Evolutionary conservation across 2,113 vertebrate species (phyloP), one percentile per base, ranked within the genome.

Genomic region (Pachycephala philippinensis): DNA sequence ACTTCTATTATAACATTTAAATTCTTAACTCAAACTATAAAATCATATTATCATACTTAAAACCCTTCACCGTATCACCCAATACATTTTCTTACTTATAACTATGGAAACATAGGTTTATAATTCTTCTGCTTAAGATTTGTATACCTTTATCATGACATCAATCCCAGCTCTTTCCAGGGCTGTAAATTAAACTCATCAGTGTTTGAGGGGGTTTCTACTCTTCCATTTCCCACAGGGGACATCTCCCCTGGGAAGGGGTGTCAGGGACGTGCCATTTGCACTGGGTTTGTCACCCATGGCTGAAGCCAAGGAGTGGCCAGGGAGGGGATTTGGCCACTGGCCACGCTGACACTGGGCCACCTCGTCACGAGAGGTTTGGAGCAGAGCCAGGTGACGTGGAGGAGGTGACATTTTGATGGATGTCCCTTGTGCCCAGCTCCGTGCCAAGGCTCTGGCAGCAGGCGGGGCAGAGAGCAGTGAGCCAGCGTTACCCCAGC

Each of bases 281-380:
- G 37, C 37, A 39, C 37, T 8, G 37, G 37, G 37, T 40, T n/a
- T 39, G 7, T 27, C 37, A 61, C 37, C 40, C n/a, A 3, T 11
- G 6, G 35, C 3, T 47, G 57, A 10, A 80, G 21, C 9, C 47
- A 9, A 1, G 6, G 20, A 33, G 6, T 1, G 61, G 7, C 49
- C 37, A 3, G 7, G 15, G 69, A 80, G 37, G 31, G 70, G 9
- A 2, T 18, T 9, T 52, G 52, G 39, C 26, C n/a, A 1, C 63
- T 14, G n/a, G 23, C 35, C 61, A 14, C 8, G 2, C 24, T 27
- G 59, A 27, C 33, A 9, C 6, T 3, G n/a, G 69, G 35, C 11
- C 85, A 60, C 30, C 35, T 30, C 0, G 0, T 45, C 42, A 40
- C 24, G 2, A 14, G 64, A 64, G 50, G 45, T 9, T n/a, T 89